These are phyloP conservation scores for Venturia canescens DNA, from an alignment of 1,140 invertebrate species.

Conservation along the genomic window DNA sequence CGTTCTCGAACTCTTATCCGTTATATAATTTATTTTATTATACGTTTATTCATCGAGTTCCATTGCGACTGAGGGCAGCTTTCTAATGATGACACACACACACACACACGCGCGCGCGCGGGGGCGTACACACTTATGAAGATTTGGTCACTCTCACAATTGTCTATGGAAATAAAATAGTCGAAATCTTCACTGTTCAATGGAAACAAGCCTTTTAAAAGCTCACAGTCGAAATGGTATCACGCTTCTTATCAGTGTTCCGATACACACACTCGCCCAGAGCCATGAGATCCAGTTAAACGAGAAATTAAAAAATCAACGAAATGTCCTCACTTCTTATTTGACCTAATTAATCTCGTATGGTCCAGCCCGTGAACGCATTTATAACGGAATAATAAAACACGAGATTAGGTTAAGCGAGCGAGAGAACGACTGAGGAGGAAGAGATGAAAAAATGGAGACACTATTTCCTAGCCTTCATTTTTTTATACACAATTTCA, in stretches of 20 bases:
- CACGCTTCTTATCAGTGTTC: slow-evolving; percentile 75
- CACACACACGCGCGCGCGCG: too few species aligned
- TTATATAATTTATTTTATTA: slow-evolving; percentile 68
- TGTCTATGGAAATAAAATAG: not conserved
- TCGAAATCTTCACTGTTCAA: slow-evolving; percentile 15
- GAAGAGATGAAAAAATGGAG: not conserved
- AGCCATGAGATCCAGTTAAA: slow-evolving; percentile 33
- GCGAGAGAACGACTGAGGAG: not conserved
- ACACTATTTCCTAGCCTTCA: too few species aligned
- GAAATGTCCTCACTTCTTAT: not conserved
- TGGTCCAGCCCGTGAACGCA: slow-evolving; percentile 19
- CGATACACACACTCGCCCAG: slow-evolving; percentile 62
- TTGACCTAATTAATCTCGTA: slow-evolving; percentile 30
- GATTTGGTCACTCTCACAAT: too few species aligned
- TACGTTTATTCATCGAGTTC: slow-evolving; percentile 68
- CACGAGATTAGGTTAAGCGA: not conserved
- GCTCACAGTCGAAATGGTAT: slow-evolving; percentile 68
- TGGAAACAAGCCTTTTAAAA: not conserved
- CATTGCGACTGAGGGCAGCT: slow-evolving; percentile 61
- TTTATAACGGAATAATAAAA: not conserved
- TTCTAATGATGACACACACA: slow-evolving; percentile 17
- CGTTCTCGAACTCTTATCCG: slow-evolving; percentile 58
- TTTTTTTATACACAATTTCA: too few species aligned
- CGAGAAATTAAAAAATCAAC: slow-evolving; percentile 34
- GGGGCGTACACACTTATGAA: too few species aligned